These are phyloP conservation scores for Sebastes minor DNA, from an alignment of 2,797 vertebrate species.

Conservation along the genomic window DNA sequence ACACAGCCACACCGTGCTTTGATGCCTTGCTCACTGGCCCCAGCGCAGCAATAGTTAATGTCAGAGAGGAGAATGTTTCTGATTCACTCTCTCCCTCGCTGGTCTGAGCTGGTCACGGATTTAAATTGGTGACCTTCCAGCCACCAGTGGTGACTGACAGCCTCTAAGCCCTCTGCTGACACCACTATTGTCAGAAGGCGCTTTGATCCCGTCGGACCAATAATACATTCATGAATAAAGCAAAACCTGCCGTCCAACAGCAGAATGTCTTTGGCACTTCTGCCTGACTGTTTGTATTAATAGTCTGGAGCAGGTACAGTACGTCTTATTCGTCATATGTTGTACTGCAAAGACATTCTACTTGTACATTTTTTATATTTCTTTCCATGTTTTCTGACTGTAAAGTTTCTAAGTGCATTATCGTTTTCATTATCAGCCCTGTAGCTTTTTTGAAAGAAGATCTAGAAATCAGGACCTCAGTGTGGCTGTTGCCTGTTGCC, in stretches of 20 bases:
- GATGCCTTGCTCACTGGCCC: background rate
- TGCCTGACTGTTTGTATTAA: background rate
- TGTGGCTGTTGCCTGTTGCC: background rate
- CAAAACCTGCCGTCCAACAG: background rate
- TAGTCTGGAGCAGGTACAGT: background rate
- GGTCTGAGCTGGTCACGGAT: slow-evolving; percentile 20
- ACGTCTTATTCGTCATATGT: background rate
- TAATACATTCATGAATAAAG: slow-evolving; percentile 43
- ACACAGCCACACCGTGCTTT: background rate
- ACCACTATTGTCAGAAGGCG: slow-evolving; percentile 36
- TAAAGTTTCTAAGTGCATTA: background rate
- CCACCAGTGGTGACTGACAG: slow-evolving; percentile 40
- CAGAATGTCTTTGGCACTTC: background rate
- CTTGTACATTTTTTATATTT: background rate
- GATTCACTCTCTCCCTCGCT: background rate
- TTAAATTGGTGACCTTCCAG: slow-evolving; percentile 35
- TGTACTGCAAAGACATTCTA: background rate
- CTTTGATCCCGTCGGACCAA: slow-evolving; percentile 35
- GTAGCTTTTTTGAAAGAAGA: no score
- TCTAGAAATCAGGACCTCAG: no score
- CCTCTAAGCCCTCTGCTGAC: slow-evolving; percentile 39
- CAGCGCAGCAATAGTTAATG: background rate
- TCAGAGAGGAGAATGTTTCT: background rate
- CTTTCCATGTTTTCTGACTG: background rate
- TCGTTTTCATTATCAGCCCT: background rate